phyloP scores from a whole-genome alignment of 2,113 vertebrate genomes.

The Psilopogon haemacephalus region DNA sequence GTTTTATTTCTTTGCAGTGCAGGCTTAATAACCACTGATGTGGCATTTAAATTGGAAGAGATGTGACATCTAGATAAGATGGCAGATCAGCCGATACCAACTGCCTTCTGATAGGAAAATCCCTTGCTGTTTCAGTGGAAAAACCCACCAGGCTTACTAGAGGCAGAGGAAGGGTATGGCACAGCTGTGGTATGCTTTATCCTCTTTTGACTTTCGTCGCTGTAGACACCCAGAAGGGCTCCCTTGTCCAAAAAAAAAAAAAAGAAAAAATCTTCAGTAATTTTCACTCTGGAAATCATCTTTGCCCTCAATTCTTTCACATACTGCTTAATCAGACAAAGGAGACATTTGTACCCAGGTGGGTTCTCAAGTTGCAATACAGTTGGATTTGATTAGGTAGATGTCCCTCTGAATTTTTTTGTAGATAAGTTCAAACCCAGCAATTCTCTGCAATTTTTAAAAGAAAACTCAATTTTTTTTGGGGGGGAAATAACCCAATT shows the following conservation, averaged over 20 bases:
- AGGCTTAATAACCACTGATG: conserved; percentile 40
- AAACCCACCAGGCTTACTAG: conserved; percentile 35
- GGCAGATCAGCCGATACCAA: conserved; percentile 43
- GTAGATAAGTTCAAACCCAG: neutral
- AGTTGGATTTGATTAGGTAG: neutral
- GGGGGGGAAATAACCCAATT: neutral
- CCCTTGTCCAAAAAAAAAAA: conserved; percentile 1
- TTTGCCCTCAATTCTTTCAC: neutral
- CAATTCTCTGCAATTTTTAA: neutral
- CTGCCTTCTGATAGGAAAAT: conserved; percentile 60
- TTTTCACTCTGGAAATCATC: neutral
- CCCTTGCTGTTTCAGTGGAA: conserved; percentile 47
- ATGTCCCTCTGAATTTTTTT: neutral
- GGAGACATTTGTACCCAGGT: neutral
- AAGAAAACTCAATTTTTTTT: neutral
- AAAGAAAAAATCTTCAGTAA: neutral
- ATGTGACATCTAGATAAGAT: conserved; percentile 56
- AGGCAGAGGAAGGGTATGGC: conserved; percentile 35
- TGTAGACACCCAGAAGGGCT: neutral
- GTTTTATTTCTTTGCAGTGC: conserved; percentile 35
- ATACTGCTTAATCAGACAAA: neutral
- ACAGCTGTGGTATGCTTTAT: conserved; percentile 40
- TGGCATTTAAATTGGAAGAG: conserved; percentile 62
- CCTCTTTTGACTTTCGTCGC: conserved; percentile 42
- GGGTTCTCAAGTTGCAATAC: neutral